These are phyloP conservation scores for Scelioninae gen. 1 DNA, from an alignment of 2,888 invertebrate genomes.

Conservation along the genomic window DNA sequence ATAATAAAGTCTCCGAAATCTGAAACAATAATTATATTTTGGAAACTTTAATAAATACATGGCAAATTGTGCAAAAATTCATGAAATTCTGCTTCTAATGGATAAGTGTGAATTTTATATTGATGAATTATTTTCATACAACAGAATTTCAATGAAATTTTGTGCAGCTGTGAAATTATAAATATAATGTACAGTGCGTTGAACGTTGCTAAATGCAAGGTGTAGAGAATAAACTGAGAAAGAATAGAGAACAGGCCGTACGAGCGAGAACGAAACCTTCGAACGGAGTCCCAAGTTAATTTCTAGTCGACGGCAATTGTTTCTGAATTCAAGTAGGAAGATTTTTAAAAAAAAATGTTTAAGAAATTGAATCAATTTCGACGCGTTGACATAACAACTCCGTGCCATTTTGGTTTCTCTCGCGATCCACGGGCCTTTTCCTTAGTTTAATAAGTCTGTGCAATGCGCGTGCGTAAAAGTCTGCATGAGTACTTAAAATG, in stretches of 20 bases:
- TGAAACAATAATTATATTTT: too few relatives aligned
- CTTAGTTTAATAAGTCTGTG: slow-evolving; percentile 46
- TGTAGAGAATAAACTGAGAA: slow-evolving; percentile 20
- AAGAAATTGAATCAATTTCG: slow-evolving; percentile 10
- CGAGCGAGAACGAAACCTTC: slow-evolving; percentile 30
- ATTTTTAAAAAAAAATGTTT: neutral
- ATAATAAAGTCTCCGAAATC: too few relatives aligned
- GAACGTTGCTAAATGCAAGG: slow-evolving; percentile 42
- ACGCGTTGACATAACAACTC: slow-evolving; percentile 45
- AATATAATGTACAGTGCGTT: slow-evolving; percentile 65
- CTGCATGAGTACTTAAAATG: slow-evolving; percentile 54
- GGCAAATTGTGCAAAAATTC: too few relatives aligned
- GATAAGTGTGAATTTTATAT: too few relatives aligned
- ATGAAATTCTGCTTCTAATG: too few relatives aligned
- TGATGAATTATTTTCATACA: too few relatives aligned
- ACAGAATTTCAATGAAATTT: neutral
- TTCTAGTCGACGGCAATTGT: slow-evolving; percentile 61
- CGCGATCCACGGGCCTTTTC: slow-evolving; percentile 44
- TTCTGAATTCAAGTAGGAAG: slow-evolving; percentile 9
- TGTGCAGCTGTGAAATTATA: slow-evolving; percentile 28
- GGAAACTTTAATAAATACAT: too few relatives aligned
- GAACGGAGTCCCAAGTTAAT: slow-evolving; percentile 53
- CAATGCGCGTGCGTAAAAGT: slow-evolving; percentile 44
- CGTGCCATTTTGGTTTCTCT: slow-evolving; percentile 56
- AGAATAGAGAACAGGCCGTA: slow-evolving; percentile 43